Evolutionary conservation across 1,140 invertebrate species (phyloP), one percentile per base, ranked within the genome.

Genomic region (Oppia nitens): DNA sequence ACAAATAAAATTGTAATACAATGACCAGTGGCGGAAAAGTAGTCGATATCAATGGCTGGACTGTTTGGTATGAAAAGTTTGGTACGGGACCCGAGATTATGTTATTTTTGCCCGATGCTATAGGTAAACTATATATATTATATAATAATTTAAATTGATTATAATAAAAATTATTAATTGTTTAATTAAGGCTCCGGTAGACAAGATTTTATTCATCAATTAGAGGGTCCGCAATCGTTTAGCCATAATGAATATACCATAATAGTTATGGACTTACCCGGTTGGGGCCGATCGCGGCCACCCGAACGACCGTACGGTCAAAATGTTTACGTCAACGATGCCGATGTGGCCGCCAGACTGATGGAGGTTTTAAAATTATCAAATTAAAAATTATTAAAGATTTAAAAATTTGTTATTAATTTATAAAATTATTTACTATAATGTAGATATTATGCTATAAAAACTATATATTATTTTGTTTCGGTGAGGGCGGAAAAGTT

Each of bases 401-500:
- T n/a, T n/a, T n/a, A n/a, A 9, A 9, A 23, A n/a, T n/a, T n/a
- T n/a, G n/a, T 12, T 51, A 51, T 51, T 12, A 9, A 51, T 9
- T 51, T 51, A 9, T 9, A 51, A 6, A n/a, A 4, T 9, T 9
- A 51, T 51, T 21, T 9, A 9, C n/a, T 50, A 49, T 57, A 14
- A 48, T 51, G 2, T 56, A 81, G 73, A 71, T 70, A 32, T 66
- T 89, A 21, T 76, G 78, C n/a, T 74, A 81, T 40, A 64, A 73
- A 0, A 81, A 81, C 65, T 89, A 81, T 73, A 88, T 85, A 0
- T 63, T 91, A 0, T 60, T 91, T 26, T 88, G 89, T 0, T 93
- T 87, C 85, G 87, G 84, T 72, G 87, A 91, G 72, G 89, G 88
- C 47, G 88, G 84, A 2, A 87, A 84, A 40, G 81, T 83, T 6